Evolutionary conservation across 2,888 invertebrate species (phyloP).

Genomic region (Conus canariensis): DNA sequence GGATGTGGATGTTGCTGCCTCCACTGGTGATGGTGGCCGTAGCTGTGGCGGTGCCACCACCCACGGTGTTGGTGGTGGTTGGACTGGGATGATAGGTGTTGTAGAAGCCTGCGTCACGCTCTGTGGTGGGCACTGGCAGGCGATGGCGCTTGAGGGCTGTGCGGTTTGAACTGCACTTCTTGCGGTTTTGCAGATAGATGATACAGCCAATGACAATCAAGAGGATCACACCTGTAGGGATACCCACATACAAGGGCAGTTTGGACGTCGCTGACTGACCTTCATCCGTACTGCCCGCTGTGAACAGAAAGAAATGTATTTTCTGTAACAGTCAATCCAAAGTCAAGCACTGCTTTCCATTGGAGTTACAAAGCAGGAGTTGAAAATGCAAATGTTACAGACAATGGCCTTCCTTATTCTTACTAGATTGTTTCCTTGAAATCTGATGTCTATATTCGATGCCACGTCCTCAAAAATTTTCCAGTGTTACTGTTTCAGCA

Average conservation of each 20-base stretch:
- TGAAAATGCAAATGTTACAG: too few species aligned
- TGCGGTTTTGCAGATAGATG: slow-evolving; percentile 59
- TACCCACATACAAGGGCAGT: slow-evolving; percentile 71
- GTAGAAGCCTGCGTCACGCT: slow-evolving; percentile 54
- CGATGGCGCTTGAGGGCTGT: slow-evolving; percentile 50
- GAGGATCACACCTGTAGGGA: slow-evolving; percentile 69
- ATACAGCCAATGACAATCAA: slow-evolving; percentile 65
- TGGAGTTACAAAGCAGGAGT: too few species aligned
- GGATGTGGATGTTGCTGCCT: slow-evolving; percentile 54
- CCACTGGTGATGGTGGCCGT: slow-evolving; percentile 32
- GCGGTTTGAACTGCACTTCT: slow-evolving; percentile 43
- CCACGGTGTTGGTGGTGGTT: slow-evolving; percentile 42
- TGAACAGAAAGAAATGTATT: neutral
- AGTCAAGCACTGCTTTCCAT: neutral
- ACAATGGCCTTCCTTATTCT: too few species aligned
- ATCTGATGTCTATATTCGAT: too few species aligned
- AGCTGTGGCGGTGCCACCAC: slow-evolving; percentile 11
- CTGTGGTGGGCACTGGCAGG: slow-evolving; percentile 58
- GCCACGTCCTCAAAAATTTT: too few species aligned
- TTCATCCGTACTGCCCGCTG: slow-evolving; percentile 12
- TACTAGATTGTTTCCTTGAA: too few species aligned
- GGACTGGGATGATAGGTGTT: slow-evolving; percentile 45
- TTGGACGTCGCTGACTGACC: slow-evolving; percentile 48
- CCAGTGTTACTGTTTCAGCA: too few species aligned
- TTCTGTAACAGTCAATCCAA: neutral